phyloP scores from a whole-genome alignment of 2,888 invertebrate species.

The Drosophila multiciliata region DNA sequence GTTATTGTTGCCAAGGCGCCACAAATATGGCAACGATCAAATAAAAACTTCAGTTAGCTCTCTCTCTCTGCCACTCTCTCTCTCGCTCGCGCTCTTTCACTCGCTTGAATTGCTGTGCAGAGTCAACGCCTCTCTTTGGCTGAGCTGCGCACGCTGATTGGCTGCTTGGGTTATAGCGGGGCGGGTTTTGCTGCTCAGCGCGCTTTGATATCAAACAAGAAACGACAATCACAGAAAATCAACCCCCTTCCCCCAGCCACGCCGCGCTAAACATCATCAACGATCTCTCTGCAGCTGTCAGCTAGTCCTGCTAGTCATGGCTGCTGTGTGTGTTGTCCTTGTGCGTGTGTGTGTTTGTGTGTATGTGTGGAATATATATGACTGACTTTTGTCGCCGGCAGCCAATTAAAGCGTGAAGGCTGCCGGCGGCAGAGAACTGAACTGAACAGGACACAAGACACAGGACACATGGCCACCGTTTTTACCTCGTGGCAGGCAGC shows the following conservation, averaged over 20 bases:
- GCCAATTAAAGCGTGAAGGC: constrained; percentile 85
- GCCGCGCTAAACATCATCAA: constrained; percentile 37
- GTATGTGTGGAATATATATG: constrained; percentile 63
- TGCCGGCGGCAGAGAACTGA: constrained; percentile 60
- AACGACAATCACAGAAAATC: constrained; percentile 55
- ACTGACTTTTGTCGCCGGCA: constrained; percentile 79
- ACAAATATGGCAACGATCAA: constrained; percentile 84
- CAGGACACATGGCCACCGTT: constrained; percentile 60
- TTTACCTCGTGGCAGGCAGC: constrained; percentile 50
- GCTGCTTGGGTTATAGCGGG: constrained; percentile 43
- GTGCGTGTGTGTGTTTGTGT: constrained; percentile 26
- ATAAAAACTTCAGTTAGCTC: constrained; percentile 34
- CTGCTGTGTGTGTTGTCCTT: constrained; percentile 27
- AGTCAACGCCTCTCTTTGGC: constrained; percentile 58
- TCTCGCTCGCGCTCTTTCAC: constrained; percentile 17
- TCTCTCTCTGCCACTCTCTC: constrained; percentile 13
- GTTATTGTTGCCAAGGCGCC: constrained; percentile 60
- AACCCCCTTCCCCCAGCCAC: constrained; percentile 25
- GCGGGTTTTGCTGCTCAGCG: constrained; percentile 58
- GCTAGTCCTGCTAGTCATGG: constrained; percentile 53
- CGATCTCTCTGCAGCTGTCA: constrained; percentile 71
- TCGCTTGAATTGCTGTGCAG: constrained; percentile 58
- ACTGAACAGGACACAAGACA: constrained; percentile 6
- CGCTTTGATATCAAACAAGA: constrained; percentile 73
- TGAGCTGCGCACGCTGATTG: constrained; percentile 65